Conservation (phyloP, 2,888 invertebrate species). For the Drosophila subsilvestris region DNA sequence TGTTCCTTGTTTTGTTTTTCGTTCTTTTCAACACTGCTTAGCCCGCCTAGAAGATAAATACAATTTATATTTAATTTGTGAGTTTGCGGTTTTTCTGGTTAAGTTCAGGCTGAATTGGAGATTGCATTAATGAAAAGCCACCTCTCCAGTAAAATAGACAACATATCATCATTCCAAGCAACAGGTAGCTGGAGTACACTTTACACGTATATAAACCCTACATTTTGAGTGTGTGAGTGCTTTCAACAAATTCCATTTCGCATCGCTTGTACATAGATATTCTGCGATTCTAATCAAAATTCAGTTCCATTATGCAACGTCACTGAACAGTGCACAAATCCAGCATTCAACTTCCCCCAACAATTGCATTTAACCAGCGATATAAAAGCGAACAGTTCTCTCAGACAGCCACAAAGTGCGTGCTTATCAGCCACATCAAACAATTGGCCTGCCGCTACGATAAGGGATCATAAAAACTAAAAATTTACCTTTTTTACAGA, state of each 20-base stretch:
- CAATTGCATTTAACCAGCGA: slow-evolving; percentile 53
- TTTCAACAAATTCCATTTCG: slow-evolving; percentile 54
- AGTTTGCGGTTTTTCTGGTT: neutral
- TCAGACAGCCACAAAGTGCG: slow-evolving; percentile 21
- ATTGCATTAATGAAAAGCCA: neutral
- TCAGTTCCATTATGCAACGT: slow-evolving; percentile 68
- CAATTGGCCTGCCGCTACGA: slow-evolving; percentile 9
- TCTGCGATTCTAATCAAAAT: slow-evolving; percentile 40
- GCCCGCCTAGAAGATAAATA: neutral
- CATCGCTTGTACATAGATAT: slow-evolving; percentile 21
- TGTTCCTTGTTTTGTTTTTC: neutral
- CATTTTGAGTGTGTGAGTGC: slow-evolving; percentile 31
- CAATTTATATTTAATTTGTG: slow-evolving; percentile 2
- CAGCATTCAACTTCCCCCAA: slow-evolving; percentile 8
- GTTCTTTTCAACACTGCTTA: neutral
- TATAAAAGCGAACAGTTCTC: slow-evolving; percentile 10
- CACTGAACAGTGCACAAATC: slow-evolving; percentile 40
- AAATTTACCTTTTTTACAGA: slow-evolving; percentile 51
- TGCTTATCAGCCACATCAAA: slow-evolving; percentile 13
- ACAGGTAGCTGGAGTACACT: neutral
- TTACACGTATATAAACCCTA: slow-evolving; percentile 4
- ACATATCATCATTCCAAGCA: neutral
- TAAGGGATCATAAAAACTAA: slow-evolving; percentile 14
- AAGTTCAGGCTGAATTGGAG: neutral
- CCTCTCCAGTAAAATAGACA: neutral